A percentile compares a stretch with the other conserved stretches of the same genome.
Conservation (phyloP, 1,140 invertebrate species). For the Solen grandis region DNA sequence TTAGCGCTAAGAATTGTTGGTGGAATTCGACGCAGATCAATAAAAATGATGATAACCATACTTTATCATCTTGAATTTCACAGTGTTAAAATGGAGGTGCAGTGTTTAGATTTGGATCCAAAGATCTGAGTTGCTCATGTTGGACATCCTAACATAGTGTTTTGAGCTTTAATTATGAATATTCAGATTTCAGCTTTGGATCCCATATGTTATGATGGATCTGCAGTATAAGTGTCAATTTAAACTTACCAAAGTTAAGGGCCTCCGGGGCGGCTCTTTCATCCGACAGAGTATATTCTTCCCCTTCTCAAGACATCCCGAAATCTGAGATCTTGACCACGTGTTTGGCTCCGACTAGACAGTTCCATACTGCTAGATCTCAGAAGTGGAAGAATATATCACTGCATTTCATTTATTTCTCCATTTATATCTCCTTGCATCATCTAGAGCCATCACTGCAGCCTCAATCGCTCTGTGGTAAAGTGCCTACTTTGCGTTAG, state of each 20-base stretch:
- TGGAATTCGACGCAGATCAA: too few species aligned
- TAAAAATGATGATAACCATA: too few species aligned
- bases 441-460: background rate
- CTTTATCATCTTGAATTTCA: too few species aligned
- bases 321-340: constrained; percentile 98
- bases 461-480: background rate
- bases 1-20: too few species aligned
- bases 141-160: background rate
- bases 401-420: too few species aligned
- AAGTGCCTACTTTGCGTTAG: too few species aligned
- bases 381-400: too few species aligned
- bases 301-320: constrained; percentile 98
- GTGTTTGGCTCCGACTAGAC: constrained; percentile 88
- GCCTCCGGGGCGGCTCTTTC: constrained; percentile 99
- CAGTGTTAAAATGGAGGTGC: too few species aligned
- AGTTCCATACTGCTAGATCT: constrained; percentile 97
- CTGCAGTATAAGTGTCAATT: background rate
- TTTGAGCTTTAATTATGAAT: background rate
- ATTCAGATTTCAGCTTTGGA: background rate
- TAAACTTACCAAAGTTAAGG: constrained; percentile 91
- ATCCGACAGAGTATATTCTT: constrained; percentile 98
- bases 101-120: background rate
- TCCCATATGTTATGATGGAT: background rate
- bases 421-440: too few species aligned
- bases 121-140: background rate